Base-by-base conservation (phyloP, 1,140 invertebrate species). In the Lordiphosa clarofinis region DNA sequence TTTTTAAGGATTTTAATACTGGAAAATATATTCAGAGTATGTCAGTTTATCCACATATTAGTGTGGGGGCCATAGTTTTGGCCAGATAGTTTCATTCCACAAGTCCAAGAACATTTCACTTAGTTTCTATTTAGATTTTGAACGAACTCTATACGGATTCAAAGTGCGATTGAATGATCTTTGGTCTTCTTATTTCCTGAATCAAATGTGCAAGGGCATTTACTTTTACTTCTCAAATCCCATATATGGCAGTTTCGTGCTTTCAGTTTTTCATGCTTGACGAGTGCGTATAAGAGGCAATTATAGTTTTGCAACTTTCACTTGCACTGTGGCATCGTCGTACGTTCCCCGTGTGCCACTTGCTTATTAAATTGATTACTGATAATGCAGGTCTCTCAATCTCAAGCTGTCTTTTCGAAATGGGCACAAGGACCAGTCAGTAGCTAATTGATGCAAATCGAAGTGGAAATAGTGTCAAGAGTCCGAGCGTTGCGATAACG, bases 391-490 rank as follows among this genome's bases (percentile, higher is more conserved):
- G 33, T 38, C 31, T 33, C n/a, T 10, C 10, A 40, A 36, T 37
- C 38, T 70, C 53, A 21, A 65, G 48, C 43, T 54, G 63, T 48
- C 28, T 42, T 35, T 46, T 21, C 15, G 12, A 53, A 79, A 60
- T 57, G 58, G 33, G 74, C 53, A 44, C 74, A 67, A 78, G 74
- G 69, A 78, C 61, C 38, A 42, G 24, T 21, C 10, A 36, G 19
- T 28, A 46, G 44, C 50, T 44, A 64, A 54, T 79, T 55, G 63
- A 73, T 73, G 71, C 56, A 64, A 63, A 54, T 60, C 19, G 4
- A 68, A 68, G 54, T 56, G 19, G n/a, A 50, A 81, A 62, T 71
- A 44, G 40, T 70, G 74, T 81, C 74, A 79, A 46, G 49, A 74
- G 71, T 71, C 75, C 57, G 49, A 81, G 39, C 59, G 46, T 35